Conservation (phyloP, 1,140 invertebrate species). For the Philopotamus ludificatus region DNA sequence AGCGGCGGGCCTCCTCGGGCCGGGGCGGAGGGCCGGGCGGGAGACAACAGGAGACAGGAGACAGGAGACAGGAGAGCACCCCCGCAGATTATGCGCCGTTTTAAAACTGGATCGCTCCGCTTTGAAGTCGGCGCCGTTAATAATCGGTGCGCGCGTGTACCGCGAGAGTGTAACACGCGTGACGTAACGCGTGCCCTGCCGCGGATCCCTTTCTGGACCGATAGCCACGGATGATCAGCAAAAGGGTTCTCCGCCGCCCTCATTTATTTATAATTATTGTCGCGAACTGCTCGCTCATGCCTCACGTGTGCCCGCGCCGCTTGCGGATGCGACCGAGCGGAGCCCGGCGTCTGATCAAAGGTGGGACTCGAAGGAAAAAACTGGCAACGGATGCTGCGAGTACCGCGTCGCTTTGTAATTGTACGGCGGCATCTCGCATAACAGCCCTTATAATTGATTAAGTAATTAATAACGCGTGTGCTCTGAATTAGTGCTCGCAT, state of each 20-base stretch:
- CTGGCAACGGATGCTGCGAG: too few species aligned
- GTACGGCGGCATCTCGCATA: too few species aligned
- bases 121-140: constrained; percentile 31
- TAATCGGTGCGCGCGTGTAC: constrained; percentile 11
- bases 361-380: background rate
- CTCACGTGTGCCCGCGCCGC: too few species aligned
- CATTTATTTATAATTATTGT: constrained; percentile 14
- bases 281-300: background rate
- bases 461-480: too few species aligned
- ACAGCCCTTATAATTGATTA: too few species aligned
- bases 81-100: background rate
- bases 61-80: too few species aligned
- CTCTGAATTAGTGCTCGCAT: too few species aligned
- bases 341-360: background rate
- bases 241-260: background rate
- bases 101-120: constrained; percentile 1
- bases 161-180: constrained; percentile 21
- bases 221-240: constrained; percentile 24
- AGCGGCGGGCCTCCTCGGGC: too few species aligned
- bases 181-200: constrained; percentile 16
- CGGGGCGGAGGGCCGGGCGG: too few species aligned
- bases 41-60: too few species aligned
- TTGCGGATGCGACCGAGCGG: background rate
- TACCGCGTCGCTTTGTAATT: too few species aligned
- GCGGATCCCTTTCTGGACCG: constrained; percentile 28